Base-by-base conservation (phyloP, 2,113 vertebrate genomes). In the Recurvirostra avosetta region DNA sequence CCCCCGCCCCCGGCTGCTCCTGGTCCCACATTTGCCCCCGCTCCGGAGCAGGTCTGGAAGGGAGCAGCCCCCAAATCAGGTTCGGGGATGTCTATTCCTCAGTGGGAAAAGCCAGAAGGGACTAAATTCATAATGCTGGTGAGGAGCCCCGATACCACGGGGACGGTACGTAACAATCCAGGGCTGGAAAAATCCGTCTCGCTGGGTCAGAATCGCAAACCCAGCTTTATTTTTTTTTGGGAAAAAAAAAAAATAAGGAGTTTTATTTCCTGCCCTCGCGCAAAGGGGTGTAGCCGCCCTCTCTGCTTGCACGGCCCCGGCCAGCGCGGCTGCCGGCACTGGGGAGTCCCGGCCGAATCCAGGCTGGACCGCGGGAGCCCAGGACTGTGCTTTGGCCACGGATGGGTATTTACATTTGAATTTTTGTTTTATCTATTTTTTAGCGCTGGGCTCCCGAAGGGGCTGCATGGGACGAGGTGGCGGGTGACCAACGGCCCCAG, bases 321-420 rank as follows among this genome's bases (percentile, higher is more conserved):
- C 47, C 47, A 47, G 47, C 47, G 11, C 20, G 10, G 47, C 47
- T 22, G 47, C 47, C 47, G 30, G 29, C 17, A 1, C 17, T 15
- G 67, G 62, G 49, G 45, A 11, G 6, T 47, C 41, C n/a, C 0
- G 0, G 11, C 12, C 0, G 0, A 52, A 36, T 34, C 61, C 59
- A n/a, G 32, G 23, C 34, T 55, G 71, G 67, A 40, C 21, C 2
- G 0, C 6, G 34, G 19, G 41, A 74, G 8, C 22, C 19, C 59
- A 19, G 25, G 13, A 8, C 10, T 2, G 0, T 20, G 15, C 0
- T 0, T 8, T 20, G 27, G 7, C 52, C 26, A 1, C 5, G 27
- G 56, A 21, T 12, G 4, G 10, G 22, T n/a, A 27, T 72, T 76
- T 29, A 15, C 45, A 40, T 40, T 40, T 40, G 40, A 1, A 26